phyloP scores from a whole-genome alignment of 2,888 invertebrate species.

The Sminthurides aquaticus region DNA sequence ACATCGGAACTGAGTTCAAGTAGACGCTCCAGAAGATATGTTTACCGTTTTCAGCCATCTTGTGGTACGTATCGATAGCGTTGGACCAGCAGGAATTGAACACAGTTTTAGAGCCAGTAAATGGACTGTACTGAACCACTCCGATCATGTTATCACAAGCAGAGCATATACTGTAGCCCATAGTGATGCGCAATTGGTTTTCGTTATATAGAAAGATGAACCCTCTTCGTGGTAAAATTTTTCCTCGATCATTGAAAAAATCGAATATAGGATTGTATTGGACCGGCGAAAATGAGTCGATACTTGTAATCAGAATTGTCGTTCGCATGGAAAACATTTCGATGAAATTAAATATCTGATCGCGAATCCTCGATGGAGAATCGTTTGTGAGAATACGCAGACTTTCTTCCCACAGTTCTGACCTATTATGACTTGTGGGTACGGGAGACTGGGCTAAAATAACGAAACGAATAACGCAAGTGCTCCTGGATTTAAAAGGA shows the following conservation, averaged over 20 bases:
- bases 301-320: not conserved
- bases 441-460: not conserved
- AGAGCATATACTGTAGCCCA: not conserved
- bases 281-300: not conserved
- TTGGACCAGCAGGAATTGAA: not conserved
- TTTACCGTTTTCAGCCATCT: not conserved
- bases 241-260: not conserved
- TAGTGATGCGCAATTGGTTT: not conserved
- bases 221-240: not conserved
- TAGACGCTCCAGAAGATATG: not conserved
- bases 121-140: too few relatives aligned
- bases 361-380: not conserved
- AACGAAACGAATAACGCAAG: not conserved
- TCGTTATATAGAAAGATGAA: not conserved
- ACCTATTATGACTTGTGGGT: not conserved
- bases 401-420: not conserved
- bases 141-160: not conserved
- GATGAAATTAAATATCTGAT: not conserved
- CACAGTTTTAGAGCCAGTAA: not conserved
- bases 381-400: not conserved
- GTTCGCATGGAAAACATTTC: not conserved
- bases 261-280: not conserved
- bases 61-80: not conserved
- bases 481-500: not conserved
- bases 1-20: not conserved